These are phyloP conservation scores for Ladona fulva DNA, from an alignment of 1,140 invertebrate genomes.

Conservation along the genomic window DNA sequence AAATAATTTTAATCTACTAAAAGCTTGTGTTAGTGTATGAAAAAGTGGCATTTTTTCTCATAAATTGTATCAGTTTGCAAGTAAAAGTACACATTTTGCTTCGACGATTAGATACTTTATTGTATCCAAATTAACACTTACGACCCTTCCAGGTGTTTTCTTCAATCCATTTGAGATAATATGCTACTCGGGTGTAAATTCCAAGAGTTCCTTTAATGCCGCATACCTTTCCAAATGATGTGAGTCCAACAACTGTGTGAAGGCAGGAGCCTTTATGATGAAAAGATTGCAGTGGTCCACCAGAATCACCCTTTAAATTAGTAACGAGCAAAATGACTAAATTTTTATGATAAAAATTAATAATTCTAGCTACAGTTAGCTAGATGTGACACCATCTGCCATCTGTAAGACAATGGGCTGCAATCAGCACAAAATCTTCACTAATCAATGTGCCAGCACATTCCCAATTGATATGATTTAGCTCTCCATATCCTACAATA, in stretches of 20 bases:
- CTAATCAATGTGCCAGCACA: conserved; percentile 44
- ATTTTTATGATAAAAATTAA: too few species aligned
- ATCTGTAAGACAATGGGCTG: conserved; percentile 38
- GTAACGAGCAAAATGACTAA: conserved; percentile 3
- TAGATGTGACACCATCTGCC: neutral
- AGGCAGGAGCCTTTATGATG: conserved; percentile 36
- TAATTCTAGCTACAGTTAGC: too few species aligned
- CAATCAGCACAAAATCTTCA: conserved; percentile 38
- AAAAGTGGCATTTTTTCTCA: too few species aligned
- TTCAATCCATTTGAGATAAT: conserved; percentile 68
- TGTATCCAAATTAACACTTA: too few species aligned
- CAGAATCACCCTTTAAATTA: conserved; percentile 60
- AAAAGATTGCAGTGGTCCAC: conserved; percentile 50
- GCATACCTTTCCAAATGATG: conserved; percentile 57
- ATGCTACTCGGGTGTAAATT: conserved; percentile 59
- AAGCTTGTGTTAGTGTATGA: too few species aligned
- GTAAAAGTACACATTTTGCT: too few species aligned
- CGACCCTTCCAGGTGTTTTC: conserved; percentile 45
- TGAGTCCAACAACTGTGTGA: conserved; percentile 51
- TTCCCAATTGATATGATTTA: conserved; percentile 19
- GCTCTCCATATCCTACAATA: conserved; percentile 14
- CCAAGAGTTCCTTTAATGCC: conserved; percentile 48
- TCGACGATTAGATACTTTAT: too few species aligned
- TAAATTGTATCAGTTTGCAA: too few species aligned
- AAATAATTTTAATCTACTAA: too few species aligned